Evolutionary conservation across 1,140 invertebrate genomes (phyloP).

Genomic region (Acromyrmex echinatior): DNA sequence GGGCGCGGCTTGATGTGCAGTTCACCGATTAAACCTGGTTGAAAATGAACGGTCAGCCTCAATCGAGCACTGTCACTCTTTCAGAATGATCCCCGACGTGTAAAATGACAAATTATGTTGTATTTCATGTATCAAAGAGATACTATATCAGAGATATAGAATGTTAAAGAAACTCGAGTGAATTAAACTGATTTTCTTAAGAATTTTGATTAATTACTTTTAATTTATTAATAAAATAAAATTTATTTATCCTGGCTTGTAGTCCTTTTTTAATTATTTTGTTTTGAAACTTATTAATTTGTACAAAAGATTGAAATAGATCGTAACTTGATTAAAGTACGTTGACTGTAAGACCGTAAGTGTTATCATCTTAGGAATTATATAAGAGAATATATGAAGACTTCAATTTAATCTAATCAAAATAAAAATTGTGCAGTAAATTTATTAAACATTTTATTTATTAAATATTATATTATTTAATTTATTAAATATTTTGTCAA

Average conservation of each 20-base stretch:
- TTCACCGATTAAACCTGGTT: conserved; percentile 69
- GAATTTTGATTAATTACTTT: conserved; percentile 4
- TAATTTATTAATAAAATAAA: not conserved
- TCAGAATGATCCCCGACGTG: conserved; percentile 28
- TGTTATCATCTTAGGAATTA: not conserved
- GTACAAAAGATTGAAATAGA: not conserved
- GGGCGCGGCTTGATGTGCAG: conserved; percentile 75
- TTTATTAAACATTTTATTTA: not conserved
- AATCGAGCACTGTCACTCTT: conserved; percentile 40
- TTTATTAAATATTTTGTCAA: not conserved
- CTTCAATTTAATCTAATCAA: not conserved
- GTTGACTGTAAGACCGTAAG: not conserved
- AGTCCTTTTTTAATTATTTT: too few species aligned
- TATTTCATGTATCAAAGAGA: not conserved
- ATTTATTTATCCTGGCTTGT: too few species aligned
- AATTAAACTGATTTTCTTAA: not conserved
- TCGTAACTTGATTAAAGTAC: not conserved
- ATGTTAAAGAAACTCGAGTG: not conserved
- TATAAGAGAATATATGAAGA: not conserved
- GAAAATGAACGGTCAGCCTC: conserved; percentile 51
- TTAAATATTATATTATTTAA: not conserved
- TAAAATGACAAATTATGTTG: conserved; percentile 23
- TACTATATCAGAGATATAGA: not conserved
- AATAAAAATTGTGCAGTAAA: not conserved
- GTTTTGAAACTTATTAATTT: not conserved